Evolutionary conservation across 2,888 invertebrate genomes (phyloP), one percentile per base, ranked within the genome.

Genomic region (Sinotaia quadrata): DNA sequence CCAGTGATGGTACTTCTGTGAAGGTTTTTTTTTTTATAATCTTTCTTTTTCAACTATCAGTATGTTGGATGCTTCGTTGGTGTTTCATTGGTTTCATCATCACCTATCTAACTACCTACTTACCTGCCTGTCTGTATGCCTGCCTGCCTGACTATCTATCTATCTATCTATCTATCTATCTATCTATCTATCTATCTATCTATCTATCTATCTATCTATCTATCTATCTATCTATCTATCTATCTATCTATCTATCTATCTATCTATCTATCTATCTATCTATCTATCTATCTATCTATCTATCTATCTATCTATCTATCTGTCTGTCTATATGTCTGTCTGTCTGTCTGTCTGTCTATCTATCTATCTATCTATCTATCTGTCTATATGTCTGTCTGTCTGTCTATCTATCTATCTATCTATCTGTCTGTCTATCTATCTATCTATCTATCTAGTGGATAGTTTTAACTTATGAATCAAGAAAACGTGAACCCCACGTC

Each of bases 211-310:
- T 54, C 27, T 54, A 21, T 54, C 54, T 54, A 29, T 54, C 54
- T 54, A 21, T 54, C 27, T 54, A 29, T 54, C 27, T 54, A 21
- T 54, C 54, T 54, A 21, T 54, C 54, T 54, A 29, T 54, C 54
- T 54, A 21, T 54, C 54, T 54, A 21, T 54, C 27, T 54, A 21
- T 54, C 54, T 29, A 29, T 7, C 27, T 54, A 21, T 54, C 54
- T 54, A 29, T 27, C 27, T 54, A 21, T 54, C 54, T 54, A 21
- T 27, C 8, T 54, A 4, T 54, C 54, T 54, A 21, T 54, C 7
- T 54, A 29, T 54, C 7, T 54, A 21, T 27, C 27, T 54, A 24
- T 54, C 12, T 54, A 12, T 54, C 54, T 54, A 24, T 54, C 54
- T 54, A 5, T 54, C 27, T 27, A 12, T 54, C 27, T 54, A 5